These are phyloP conservation scores for Propithecus perrieri DNA, from an alignment of 2,797 vertebrate genomes.

Conservation along the genomic window DNA sequence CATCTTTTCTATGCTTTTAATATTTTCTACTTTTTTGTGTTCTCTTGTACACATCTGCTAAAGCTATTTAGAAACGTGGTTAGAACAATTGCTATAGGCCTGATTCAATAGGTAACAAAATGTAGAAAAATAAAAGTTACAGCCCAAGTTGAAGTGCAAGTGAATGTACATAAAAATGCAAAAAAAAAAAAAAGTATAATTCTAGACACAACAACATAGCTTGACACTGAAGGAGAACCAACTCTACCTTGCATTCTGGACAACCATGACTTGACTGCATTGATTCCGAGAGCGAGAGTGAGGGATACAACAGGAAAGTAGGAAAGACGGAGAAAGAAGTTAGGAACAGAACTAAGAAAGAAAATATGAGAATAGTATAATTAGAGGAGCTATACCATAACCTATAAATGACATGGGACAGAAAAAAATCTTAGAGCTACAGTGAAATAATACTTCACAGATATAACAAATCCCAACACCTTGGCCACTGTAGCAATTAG, in stretches of 20 bases:
- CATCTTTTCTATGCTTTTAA: not conserved
- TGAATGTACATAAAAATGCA: not conserved
- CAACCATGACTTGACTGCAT: slow-evolving; percentile 99
- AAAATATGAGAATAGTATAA: slow-evolving; percentile 60
- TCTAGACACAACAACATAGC: slow-evolving; percentile 11
- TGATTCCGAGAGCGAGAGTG: slow-evolving; percentile 87
- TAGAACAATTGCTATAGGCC: not conserved
- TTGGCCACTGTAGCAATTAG: not conserved
- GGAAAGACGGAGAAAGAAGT: slow-evolving; percentile 83
- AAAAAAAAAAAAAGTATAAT: not conserved
- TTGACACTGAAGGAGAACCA: slow-evolving; percentile 82
- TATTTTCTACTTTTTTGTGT: not conserved
- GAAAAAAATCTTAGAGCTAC: slow-evolving; percentile 27
- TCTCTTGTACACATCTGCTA: not conserved
- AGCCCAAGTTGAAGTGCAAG: not conserved
- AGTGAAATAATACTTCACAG: not conserved
- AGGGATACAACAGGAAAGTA: slow-evolving; percentile 81
- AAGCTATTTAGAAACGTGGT: not conserved
- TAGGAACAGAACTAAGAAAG: slow-evolving; percentile 76
- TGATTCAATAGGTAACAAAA: not conserved
- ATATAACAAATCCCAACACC: not conserved
- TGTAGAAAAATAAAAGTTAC: not conserved
- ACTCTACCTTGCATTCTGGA: slow-evolving; percentile 99
- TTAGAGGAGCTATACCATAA: slow-evolving; percentile 7
- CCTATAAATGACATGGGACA: slow-evolving; percentile 12